phyloP scores from a whole-genome alignment of 2,888 invertebrate species.

The Cheilosia variabilis region DNA sequence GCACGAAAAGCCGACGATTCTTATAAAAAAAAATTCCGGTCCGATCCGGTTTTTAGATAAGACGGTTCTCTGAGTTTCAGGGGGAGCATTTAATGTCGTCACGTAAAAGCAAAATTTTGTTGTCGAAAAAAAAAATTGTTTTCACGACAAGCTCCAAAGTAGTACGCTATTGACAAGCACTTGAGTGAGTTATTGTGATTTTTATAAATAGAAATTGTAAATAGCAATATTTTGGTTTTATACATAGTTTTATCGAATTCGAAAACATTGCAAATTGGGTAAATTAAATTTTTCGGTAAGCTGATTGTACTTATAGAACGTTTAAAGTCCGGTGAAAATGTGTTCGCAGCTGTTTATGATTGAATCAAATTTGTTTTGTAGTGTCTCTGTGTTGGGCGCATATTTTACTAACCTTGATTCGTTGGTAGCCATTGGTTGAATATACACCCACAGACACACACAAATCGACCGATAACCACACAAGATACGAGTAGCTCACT shows the following conservation, averaged over 20 bases:
- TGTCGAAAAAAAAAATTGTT: not conserved
- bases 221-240: not conserved
- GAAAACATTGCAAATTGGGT: slow-evolving; percentile 24
- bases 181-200: slow-evolving; percentile 36
- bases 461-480: slow-evolving; percentile 42
- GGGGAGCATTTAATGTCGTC: slow-evolving; percentile 1
- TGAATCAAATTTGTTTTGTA: slow-evolving; percentile 1
- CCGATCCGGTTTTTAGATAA: slow-evolving; percentile 37
- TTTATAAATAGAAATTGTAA: not conserved
- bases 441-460: not conserved
- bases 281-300: not conserved
- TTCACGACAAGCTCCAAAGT: not conserved
- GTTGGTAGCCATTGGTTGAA: slow-evolving; percentile 27
- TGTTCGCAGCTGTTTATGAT: not conserved
- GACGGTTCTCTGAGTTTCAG: not conserved
- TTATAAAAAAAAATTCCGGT: slow-evolving; percentile 34
- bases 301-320: not conserved
- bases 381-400: not conserved
- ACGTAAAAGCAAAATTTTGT: not conserved
- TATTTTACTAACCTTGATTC: slow-evolving; percentile 37
- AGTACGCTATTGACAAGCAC: slow-evolving; percentile 14
- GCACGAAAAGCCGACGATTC: not conserved
- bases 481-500: not conserved
- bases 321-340: not conserved
- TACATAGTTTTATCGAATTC: slow-evolving; percentile 21